Base-by-base conservation (phyloP, 2,113 vertebrate species). In the Galemys pyrenaicus region DNA sequence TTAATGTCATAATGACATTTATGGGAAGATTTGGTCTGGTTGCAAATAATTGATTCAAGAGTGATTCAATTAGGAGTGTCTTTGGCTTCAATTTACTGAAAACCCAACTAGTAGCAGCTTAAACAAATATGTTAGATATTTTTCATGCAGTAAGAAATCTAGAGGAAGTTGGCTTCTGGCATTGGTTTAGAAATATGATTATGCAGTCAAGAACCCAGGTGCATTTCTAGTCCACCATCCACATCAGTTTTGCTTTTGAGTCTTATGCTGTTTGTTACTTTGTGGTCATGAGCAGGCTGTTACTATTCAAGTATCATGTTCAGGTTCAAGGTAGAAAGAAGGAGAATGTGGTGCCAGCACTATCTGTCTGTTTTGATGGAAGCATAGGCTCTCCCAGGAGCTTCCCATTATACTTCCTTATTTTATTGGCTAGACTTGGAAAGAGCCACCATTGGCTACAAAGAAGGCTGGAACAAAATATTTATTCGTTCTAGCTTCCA, bases 31-130 rank as follows among this genome's bases (percentile, higher is more conserved):
- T 67, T 46, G n/a, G 20, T 68, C 83, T 70, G 49, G 22, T 85
- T 88, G 13, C 54, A 94, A 83, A 91, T 75, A 68, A 71, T 35
- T 71, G 68, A 65, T 32, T 73, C 54, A 64, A 86, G 67, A 70
- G 13, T 68, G 37, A 87, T 39, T 92, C 86, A 54, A 1, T 83
- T 82, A 80, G 16, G 60, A 73, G 60, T 77, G 28, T 24, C 54
- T 82, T 82, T 84, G 64, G 35, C n/a, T 94, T 83, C n/a, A 51
- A 30, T 39, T 87, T 89, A 71, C 46, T 22, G 7, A 78, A 65
- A 85, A 86, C 26, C 8, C 11, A 87, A 54, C 58, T 56, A 58
- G 30, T 15, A 88, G 56, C 46, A 67, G 74, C 46, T 91, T 81
- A 71, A 62, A 37, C 19, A 41, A 73, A 93, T 49, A 64, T 22